Evolutionary conservation across 2,888 invertebrate species (phyloP).

Genomic region (Tortricodes alternella): DNA sequence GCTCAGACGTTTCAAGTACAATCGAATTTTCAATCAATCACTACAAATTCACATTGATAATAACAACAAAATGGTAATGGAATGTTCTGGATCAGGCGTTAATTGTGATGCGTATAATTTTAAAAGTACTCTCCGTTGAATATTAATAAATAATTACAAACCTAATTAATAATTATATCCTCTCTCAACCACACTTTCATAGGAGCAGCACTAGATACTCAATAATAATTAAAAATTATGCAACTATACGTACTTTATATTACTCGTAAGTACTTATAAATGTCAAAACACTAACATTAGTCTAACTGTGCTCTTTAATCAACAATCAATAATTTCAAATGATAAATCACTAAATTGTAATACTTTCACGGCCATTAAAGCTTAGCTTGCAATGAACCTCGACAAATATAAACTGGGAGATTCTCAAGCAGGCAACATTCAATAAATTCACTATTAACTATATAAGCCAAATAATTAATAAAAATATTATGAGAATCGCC

Average conservation of each 20-base stretch:
- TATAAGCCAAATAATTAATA: background rate
- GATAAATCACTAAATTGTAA: background rate
- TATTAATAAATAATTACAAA: slow-evolving; percentile 37
- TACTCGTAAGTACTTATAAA: slow-evolving; percentile 33
- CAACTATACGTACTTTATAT: slow-evolving; percentile 1
- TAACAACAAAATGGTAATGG: slow-evolving; percentile 50
- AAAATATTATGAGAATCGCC: background rate
- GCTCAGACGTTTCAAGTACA: background rate
- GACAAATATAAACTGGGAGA: slow-evolving; percentile 2
- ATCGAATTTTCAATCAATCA: background rate
- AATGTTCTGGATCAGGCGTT: slow-evolving; percentile 56
- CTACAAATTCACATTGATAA: background rate
- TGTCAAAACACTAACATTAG: slow-evolving; percentile 35
- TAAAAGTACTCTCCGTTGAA: slow-evolving; percentile 55
- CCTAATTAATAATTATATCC: slow-evolving; percentile 37
- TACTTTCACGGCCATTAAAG: slow-evolving; percentile 9
- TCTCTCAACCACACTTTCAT: slow-evolving; percentile 53
- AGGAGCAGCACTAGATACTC: slow-evolving; percentile 54
- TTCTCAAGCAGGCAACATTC: background rate
- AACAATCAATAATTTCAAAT: slow-evolving; percentile 35
- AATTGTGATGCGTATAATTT: slow-evolving; percentile 55
- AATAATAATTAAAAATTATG: slow-evolving; percentile 26
- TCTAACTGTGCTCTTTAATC: slow-evolving; percentile 38
- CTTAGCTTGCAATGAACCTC: slow-evolving; percentile 19
- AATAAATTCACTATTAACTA: background rate